Percentiles rank a stretch among this genome's conserved stretches.
Evolutionary conservation across 2,113 vertebrate genomes (phyloP).

Genomic region (Sinocyclocheilus maitianheensis): DNA sequence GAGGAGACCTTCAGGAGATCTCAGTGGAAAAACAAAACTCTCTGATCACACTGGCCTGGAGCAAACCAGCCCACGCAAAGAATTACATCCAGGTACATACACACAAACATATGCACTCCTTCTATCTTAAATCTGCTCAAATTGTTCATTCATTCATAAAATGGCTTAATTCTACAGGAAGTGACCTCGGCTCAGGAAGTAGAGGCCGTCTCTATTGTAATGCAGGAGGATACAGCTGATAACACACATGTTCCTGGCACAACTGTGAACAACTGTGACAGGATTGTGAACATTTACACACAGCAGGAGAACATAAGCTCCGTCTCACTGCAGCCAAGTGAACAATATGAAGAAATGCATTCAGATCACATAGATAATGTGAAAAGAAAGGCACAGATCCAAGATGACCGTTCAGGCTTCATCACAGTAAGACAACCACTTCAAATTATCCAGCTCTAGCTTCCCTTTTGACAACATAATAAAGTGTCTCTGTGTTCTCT

Average conservation of each 20-base stretch:
- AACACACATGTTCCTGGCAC: too few relatives aligned
- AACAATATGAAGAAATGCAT: not conserved
- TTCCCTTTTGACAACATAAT: not conserved
- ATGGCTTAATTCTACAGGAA: constrained; percentile 11
- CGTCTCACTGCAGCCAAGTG: not conserved
- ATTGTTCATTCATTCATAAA: not conserved
- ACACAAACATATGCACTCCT: not conserved
- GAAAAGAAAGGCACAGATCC: not conserved
- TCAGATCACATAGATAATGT: not conserved
- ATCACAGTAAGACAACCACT: not conserved
- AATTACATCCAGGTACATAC: constrained; percentile 31
- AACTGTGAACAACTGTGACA: too few relatives aligned
- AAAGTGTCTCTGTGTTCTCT: not conserved
- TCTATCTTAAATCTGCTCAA: not conserved
- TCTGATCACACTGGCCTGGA: constrained; percentile 76
- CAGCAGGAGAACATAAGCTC: not conserved
- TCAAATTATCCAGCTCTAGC: not conserved
- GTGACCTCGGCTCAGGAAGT: constrained; percentile 2
- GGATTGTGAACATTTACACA: not conserved
- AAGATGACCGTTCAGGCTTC: constrained; percentile 14
- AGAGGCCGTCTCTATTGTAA: not conserved
- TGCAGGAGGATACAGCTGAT: not conserved
- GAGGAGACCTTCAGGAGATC: constrained; percentile 26
- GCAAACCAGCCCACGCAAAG: constrained; percentile 62
- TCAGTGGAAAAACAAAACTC: constrained; percentile 71